Evolutionary conservation across 2,888 invertebrate species (phyloP).

Genomic region (Latrodectus elegans): DNA sequence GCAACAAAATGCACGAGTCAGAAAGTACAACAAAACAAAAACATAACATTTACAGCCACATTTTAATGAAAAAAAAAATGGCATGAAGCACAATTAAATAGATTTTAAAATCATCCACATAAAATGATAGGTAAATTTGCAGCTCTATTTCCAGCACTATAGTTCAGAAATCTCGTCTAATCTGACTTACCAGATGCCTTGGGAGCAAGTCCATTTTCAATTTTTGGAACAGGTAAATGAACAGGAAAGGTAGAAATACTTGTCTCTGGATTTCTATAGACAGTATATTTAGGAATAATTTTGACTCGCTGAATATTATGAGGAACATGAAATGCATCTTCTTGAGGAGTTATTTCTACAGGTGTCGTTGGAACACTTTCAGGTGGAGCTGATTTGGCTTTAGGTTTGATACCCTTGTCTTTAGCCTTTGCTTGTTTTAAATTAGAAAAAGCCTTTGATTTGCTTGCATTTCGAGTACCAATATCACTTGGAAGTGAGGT

Average conservation of each 20-base stretch:
- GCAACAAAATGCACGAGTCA: constrained; percentile 3
- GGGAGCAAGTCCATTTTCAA: constrained; percentile 73
- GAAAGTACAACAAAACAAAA: not conserved
- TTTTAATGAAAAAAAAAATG: constrained; percentile 2
- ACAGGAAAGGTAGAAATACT: constrained; percentile 61
- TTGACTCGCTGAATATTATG: constrained; percentile 43
- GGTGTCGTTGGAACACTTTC: constrained; percentile 41
- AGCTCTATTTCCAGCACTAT: constrained; percentile 30
- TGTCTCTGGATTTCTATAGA: constrained; percentile 63
- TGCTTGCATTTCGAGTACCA: constrained; percentile 72
- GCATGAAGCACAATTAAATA: not conserved
- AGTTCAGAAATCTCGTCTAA: constrained; percentile 24
- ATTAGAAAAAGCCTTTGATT: constrained; percentile 69
- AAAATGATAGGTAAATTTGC: not conserved
- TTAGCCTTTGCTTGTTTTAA: constrained; percentile 70
- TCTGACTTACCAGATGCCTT: constrained; percentile 74
- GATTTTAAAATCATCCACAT: not conserved
- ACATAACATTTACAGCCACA: not conserved
- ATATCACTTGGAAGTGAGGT: constrained; percentile 71
- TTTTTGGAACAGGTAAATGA: constrained; percentile 63
- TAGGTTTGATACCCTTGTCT: constrained; percentile 72
- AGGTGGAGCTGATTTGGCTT: constrained; percentile 64
- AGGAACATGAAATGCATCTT: constrained; percentile 28
- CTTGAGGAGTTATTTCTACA: constrained; percentile 65
- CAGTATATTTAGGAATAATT: constrained; percentile 64